Evolutionary conservation across 1,140 invertebrate species (phyloP).

Genomic region (Proales similis): DNA sequence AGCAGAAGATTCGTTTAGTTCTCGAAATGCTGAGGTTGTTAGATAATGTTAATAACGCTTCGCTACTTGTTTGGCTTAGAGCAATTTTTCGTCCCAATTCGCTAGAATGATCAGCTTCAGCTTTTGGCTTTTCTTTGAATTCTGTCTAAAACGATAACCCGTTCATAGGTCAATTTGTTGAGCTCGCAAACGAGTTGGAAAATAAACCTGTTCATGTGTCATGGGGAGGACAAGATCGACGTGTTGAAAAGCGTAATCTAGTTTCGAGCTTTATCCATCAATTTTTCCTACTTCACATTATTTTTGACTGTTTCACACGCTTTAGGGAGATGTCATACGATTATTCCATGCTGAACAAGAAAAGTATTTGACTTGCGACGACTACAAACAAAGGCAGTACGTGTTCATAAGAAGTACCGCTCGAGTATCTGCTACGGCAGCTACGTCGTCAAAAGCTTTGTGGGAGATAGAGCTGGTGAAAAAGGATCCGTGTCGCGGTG

Average conservation of each 20-base stretch:
- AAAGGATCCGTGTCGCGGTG: conserved; percentile 91
- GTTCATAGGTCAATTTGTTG: conserved; percentile 22
- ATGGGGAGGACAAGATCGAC: conserved; percentile 17
- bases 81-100: no score
- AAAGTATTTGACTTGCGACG: conserved; percentile 97
- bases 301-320: not conserved
- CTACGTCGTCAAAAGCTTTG: conserved; percentile 93
- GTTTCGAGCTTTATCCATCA: not conserved
- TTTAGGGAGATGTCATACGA: conserved; percentile 79
- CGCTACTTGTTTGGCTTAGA: no score
- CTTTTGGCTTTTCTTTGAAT: no score
- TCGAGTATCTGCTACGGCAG: conserved; percentile 86
- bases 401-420: conserved; percentile 60
- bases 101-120: no score
- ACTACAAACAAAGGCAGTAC: conserved; percentile 71
- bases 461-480: conserved; percentile 89
- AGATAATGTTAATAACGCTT: no score
- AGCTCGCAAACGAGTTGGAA: conserved; percentile 38
- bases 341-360: conserved; percentile 98
- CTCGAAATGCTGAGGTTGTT: no score
- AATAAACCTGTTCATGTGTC: conserved; percentile 22
- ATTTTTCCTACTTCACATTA: no score
- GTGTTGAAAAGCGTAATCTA: conserved; percentile 52
- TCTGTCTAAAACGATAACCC: not conserved
- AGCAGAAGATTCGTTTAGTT: no score